These are phyloP conservation scores for Lepilemur ruficaudatus DNA, from an alignment of 2,797 vertebrate species.

Conservation along the genomic window DNA sequence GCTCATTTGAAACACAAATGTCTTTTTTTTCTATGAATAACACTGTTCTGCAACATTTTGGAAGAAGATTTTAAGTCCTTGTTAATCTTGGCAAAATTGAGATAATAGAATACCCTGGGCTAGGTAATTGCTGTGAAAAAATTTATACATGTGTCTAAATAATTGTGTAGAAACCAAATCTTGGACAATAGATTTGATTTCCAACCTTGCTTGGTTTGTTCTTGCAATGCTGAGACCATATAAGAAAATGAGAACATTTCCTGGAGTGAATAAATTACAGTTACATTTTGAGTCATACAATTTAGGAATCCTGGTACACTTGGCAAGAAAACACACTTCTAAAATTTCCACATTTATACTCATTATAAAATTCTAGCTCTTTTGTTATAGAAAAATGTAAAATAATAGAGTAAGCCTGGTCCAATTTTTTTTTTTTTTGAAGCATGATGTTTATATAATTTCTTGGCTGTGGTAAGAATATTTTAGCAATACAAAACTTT, in stretches of 20 bases:
- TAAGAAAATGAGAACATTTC: background rate
- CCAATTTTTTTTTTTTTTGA: no score
- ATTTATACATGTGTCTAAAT: background rate
- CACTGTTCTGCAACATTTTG: background rate
- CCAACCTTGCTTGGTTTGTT: background rate
- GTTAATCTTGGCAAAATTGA: background rate
- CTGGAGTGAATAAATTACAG: background rate
- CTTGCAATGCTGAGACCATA: background rate
- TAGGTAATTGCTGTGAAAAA: background rate
- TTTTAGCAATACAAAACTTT: background rate
- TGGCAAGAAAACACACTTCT: background rate
- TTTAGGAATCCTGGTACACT: background rate
- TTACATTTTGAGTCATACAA: background rate
- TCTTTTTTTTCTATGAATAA: slow-evolving; percentile 29
- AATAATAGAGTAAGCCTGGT: background rate
- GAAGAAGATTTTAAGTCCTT: slow-evolving; percentile 3
- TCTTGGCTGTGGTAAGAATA: background rate
- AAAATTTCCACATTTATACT: background rate
- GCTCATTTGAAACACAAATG: background rate
- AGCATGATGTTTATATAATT: background rate
- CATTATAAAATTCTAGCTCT: background rate
- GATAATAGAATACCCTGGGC: background rate
- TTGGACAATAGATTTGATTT: slow-evolving; percentile 34
- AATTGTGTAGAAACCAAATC: background rate
- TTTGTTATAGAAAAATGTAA: background rate